Evolutionary conservation across 2,113 vertebrate species (phyloP), one percentile per base, ranked within the genome.

Genomic region (Corydoras maculifer): DNA sequence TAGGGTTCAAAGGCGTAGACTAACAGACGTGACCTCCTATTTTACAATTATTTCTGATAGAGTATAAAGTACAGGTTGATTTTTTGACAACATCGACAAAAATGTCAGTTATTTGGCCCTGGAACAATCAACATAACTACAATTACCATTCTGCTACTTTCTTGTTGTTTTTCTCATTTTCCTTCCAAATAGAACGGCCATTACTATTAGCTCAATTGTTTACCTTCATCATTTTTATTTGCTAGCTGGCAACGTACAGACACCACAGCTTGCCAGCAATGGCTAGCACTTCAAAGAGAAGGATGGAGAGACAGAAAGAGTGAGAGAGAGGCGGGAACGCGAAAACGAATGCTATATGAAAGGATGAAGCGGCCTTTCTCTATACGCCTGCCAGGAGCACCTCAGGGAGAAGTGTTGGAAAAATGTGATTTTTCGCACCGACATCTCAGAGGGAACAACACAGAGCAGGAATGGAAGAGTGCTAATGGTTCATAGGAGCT

Each of bases 241-340:
- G 70, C 74, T 80, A 77, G 69, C 76, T 79, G 57, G 77, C 65
- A 82, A 80, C 35, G 48, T 75, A 58, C 32, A 75, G 74, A 78
- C 63, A 76, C 84, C 82, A 80, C 82, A 83, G 82, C 79, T 81
- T 2, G 68, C 65, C 32, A 83, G 84, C 84, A 82, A 88, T 90
- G 87, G 88, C 87, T 88, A 79, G 76, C 73, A 84, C 88, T 88
- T 89, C 88, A 91, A 90, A 89, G 85, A 32, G 8, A 69, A 51
- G 65, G 8, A 31, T 61, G 58, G 58, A 62, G 14, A 63, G 59
- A 60, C 12, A 63, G 48, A 15, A 43, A 68, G 70, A 59, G 35
- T 32, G 66, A 67, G 68, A 73, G 61, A 73, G 57, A 65, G 66
- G 70, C 18, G 31, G 32, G 60, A 76, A 83, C 82, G 81, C 82